Conservation (phyloP, 2,888 invertebrate genomes). For the Ochropleura leucogaster region DNA sequence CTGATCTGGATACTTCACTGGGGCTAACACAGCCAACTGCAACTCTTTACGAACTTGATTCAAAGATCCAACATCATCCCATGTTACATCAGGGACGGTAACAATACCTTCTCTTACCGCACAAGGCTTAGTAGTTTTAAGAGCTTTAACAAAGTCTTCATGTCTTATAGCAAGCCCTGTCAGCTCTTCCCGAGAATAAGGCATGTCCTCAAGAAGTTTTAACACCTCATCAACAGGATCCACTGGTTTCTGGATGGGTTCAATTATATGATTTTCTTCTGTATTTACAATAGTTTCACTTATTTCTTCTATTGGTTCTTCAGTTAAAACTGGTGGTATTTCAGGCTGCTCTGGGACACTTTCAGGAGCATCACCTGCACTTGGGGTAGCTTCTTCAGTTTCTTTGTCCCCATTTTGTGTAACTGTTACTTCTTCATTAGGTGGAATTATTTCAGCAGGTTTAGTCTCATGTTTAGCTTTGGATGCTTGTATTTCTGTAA, state of each 20-base stretch:
- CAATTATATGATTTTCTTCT: slow-evolving; percentile 68
- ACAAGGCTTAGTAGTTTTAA: slow-evolving; percentile 96
- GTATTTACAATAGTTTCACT: slow-evolving; percentile 56
- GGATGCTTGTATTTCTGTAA: slow-evolving; percentile 78
- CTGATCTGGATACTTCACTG: slow-evolving; percentile 96
- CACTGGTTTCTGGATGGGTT: slow-evolving; percentile 63
- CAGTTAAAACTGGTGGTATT: slow-evolving; percentile 62
- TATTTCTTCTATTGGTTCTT: slow-evolving; percentile 68
- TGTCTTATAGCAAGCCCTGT: slow-evolving; percentile 92
- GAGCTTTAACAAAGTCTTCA: slow-evolving; percentile 94
- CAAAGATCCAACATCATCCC: slow-evolving; percentile 99
- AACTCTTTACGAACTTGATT: slow-evolving; percentile 96
- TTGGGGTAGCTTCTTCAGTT: slow-evolving; percentile 68
- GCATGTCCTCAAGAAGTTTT: slow-evolving; percentile 92
- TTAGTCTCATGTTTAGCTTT: slow-evolving; percentile 65
- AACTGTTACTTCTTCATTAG: slow-evolving; percentile 71
- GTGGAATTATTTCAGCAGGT: slow-evolving; percentile 52
- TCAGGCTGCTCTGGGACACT: slow-evolving; percentile 66
- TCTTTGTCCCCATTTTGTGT: slow-evolving; percentile 86
- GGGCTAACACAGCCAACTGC: slow-evolving; percentile 97
- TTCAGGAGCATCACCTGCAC: slow-evolving; percentile 68
- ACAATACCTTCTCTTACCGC: slow-evolving; percentile 99
- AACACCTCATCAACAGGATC: slow-evolving; percentile 89
- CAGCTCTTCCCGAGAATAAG: slow-evolving; percentile 92
- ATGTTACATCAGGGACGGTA: slow-evolving; percentile 98